Evolutionary conservation across 2,113 vertebrate species (phyloP), one percentile per base, ranked within the genome.

Genomic region (Nothoprocta perdicaria): DNA sequence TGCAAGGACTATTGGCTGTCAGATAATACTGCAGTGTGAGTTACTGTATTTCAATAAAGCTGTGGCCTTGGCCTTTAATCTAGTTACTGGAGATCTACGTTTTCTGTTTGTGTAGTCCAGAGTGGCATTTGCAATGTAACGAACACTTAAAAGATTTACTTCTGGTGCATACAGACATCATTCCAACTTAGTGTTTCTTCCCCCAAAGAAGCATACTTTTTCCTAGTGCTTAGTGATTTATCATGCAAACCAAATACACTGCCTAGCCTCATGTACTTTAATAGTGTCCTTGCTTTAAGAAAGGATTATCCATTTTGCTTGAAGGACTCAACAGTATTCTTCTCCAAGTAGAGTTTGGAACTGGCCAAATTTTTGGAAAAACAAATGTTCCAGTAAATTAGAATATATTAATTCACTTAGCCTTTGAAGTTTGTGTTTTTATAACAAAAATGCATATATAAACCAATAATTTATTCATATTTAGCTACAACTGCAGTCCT

Each of bases 41-140:
- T 91, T 94, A 93, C 69, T 61, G 87, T 85, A 81, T 91, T 96
- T 92, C 89, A 92, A 75, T 94, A 78, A 93, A 91, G 65, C 79
- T 85, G 52, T 67, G 65, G 55, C 94, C 91, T 93, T 96, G 94
- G 92, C 92, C 91, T 93, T 95, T 95, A 88, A 68, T 93, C 52
- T 0, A 0, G 52, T 89, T 92, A 75, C 65, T 14, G 85, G 84
- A 87, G 79, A 89, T 80, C 72, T 83, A 4, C 80, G 76, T 35
- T 76, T 80, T 93, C 63, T 81, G 33, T 85, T 61, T 92, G 22
- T 74, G 26, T 68, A 80, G 76, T 80, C 65, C 27, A 22, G 57
- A 83, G 65, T 84, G 57, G 46, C 65, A 53, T 89, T 84, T 94
- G 79, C 55, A 80, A n/a, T 48, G 21, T 75, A 92, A 89, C 46